phyloP scores from a whole-genome alignment of 2,797 vertebrate genomes.

The Luscinia luscinia region DNA sequence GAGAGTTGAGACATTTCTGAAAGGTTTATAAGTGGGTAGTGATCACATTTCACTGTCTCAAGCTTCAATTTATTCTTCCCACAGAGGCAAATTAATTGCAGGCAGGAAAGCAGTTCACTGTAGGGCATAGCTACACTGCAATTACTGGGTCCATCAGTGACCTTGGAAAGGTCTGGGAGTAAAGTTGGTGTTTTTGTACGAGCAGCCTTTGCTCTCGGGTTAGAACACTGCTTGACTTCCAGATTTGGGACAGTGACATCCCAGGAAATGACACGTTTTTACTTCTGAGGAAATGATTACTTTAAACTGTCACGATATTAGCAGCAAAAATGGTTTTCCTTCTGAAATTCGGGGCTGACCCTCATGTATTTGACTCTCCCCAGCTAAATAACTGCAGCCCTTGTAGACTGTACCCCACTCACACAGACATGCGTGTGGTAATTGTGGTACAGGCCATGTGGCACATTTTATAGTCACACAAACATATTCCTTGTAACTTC shows the following conservation, averaged over 20 bases:
- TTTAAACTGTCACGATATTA: background rate
- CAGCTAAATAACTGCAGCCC: background rate
- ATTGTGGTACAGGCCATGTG: fast-evolving
- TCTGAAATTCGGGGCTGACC: background rate
- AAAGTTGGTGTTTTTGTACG: background rate
- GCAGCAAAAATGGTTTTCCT: background rate
- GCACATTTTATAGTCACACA: background rate
- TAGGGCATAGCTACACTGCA: background rate
- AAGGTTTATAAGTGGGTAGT: background rate
- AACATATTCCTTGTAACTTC: background rate
- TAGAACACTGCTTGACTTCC: background rate
- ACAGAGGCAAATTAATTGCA: background rate
- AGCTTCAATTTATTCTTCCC: constrained; percentile 1
- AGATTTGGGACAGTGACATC: background rate
- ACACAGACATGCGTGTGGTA: fast-evolving
- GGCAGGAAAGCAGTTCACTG: background rate
- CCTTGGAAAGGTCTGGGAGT: background rate
- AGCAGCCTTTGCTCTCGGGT: background rate
- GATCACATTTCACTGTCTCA: background rate
- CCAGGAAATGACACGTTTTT: background rate
- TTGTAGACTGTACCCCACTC: fast-evolving
- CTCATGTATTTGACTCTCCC: background rate
- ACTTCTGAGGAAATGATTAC: background rate
- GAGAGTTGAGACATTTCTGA: background rate
- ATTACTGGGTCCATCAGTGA: background rate